phyloP scores from a whole-genome alignment of 2,113 vertebrate genomes.

The Dasyornis broadbenti region DNA sequence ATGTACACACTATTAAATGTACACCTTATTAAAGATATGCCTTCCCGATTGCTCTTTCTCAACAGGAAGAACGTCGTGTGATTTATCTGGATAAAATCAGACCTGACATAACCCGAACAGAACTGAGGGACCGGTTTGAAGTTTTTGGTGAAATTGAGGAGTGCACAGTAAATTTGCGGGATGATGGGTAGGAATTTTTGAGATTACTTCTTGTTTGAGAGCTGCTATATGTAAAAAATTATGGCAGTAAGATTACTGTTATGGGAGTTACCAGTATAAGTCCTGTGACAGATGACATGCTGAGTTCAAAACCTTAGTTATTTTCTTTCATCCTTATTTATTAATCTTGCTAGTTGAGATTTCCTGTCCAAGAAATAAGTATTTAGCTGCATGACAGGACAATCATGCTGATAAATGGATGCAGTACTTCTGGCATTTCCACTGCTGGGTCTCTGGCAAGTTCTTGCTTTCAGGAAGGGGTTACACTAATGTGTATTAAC shows the following conservation, averaged over 20 bases:
- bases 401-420: slow-evolving; percentile 76
- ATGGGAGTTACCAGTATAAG: slow-evolving; percentile 56
- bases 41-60: slow-evolving; percentile 45
- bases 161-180: slow-evolving; percentile 91
- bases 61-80: slow-evolving; percentile 93
- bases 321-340: slow-evolving; percentile 75
- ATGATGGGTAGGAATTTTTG: slow-evolving; percentile 89
- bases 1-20: too few relatives aligned
- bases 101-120: slow-evolving; percentile 87
- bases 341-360: slow-evolving; percentile 77
- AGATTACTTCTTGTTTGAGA: slow-evolving; percentile 66
- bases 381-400: slow-evolving; percentile 75
- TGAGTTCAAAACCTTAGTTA: slow-evolving; percentile 73
- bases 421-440: slow-evolving; percentile 33
- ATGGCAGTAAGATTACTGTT: slow-evolving; percentile 31
- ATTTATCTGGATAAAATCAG: slow-evolving; percentile 95
- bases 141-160: slow-evolving; percentile 99
- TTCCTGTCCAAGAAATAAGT: slow-evolving; percentile 75
- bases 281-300: slow-evolving; percentile 69
- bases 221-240: slow-evolving; percentile 49
- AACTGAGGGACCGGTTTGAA: slow-evolving; percentile 96
- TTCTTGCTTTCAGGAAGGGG: slow-evolving; percentile 22
- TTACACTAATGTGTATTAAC: slow-evolving; percentile 31
- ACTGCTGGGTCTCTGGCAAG: background rate
- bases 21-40: background rate